Evolutionary conservation across 2,888 invertebrate genomes (phyloP).

Genomic region (Phyto melanocephala): DNA sequence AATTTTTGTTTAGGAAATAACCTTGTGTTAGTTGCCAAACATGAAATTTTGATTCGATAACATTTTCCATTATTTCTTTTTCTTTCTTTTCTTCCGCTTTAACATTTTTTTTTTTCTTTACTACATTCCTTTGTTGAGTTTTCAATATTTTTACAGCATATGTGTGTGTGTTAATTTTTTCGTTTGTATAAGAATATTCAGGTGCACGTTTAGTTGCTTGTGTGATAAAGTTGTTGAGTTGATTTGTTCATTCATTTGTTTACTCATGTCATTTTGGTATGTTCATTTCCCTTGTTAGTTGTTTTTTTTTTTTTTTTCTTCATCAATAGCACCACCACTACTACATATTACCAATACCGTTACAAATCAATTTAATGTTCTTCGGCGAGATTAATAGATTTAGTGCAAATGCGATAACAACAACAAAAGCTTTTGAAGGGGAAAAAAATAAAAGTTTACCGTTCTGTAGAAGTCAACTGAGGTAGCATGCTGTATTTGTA

Average conservation of each 20-base stretch:
- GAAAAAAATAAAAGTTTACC: slow-evolving; percentile 37
- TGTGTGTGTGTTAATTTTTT: slow-evolving; percentile 27
- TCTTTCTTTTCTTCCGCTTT: too few relatives aligned
- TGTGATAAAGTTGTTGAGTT: slow-evolving; percentile 64
- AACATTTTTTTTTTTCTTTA: slow-evolving; percentile 16
- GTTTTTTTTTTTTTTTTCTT: slow-evolving; percentile 1
- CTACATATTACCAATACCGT: background rate
- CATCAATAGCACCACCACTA: slow-evolving; percentile 1
- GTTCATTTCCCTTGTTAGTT: slow-evolving; percentile 59
- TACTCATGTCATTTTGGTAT: slow-evolving; percentile 63
- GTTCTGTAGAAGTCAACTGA: background rate
- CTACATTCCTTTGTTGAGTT: slow-evolving; percentile 61
- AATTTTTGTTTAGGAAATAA: slow-evolving; percentile 26
- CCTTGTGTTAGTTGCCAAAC: slow-evolving; percentile 58
- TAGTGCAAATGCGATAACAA: background rate
- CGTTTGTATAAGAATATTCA: background rate
- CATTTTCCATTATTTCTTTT: too few relatives aligned
- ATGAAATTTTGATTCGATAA: slow-evolving; percentile 53
- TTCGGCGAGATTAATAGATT: slow-evolving; percentile 7
- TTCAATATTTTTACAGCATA: too few relatives aligned
- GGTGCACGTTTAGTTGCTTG: slow-evolving; percentile 43
- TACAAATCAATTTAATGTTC: slow-evolving; percentile 18
- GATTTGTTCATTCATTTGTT: slow-evolving; percentile 64
- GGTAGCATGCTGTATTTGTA: background rate
- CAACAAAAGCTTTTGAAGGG: background rate